Percentiles rank a stretch among this genome's conserved stretches.
These are phyloP conservation scores for Knipowitschia caucasica DNA, from an alignment of 2,797 vertebrate genomes.

Conservation along the genomic window DNA sequence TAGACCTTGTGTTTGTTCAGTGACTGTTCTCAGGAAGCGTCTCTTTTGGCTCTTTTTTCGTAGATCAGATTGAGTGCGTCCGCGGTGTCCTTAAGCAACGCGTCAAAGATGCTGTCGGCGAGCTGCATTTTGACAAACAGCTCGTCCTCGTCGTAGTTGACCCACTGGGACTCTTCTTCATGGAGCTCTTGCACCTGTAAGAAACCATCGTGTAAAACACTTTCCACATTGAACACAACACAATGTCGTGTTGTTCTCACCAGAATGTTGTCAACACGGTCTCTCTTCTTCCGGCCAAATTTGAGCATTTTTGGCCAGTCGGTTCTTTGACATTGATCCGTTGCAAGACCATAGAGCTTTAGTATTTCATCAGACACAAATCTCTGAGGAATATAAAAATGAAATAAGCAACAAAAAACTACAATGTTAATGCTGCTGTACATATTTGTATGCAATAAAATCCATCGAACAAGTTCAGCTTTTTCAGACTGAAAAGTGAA, in stretches of 20 bases:
- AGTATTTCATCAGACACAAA: constrained; percentile 88
- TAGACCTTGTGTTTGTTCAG: constrained; percentile 29
- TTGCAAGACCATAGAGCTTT: constrained; percentile 85
- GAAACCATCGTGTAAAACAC: neutral
- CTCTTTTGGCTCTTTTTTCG: constrained; percentile 74
- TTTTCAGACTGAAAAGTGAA: no score
- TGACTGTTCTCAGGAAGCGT: constrained; percentile 65
- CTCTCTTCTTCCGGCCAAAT: constrained; percentile 95
- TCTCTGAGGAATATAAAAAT: no score
- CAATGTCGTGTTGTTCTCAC: constrained; percentile 64
- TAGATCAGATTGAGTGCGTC: constrained; percentile 85
- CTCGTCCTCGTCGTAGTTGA: constrained; percentile 97
- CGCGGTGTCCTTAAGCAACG: constrained; percentile 91
- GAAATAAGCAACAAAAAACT: no score
- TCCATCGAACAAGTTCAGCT: no score
- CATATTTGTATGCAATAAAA: no score
- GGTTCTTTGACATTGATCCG: constrained; percentile 87
- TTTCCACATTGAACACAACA: neutral
- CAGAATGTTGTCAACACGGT: constrained; percentile 95
- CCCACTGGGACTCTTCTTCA: constrained; percentile 96
- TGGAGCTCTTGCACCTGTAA: constrained; percentile 94
- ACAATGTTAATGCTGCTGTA: no score
- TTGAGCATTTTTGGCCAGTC: constrained; percentile 99
- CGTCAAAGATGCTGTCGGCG: constrained; percentile 94
- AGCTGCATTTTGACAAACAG: constrained; percentile 97